These are phyloP conservation scores for Pteromalus puparum DNA, from an alignment of 1,140 invertebrate genomes.

Conservation along the genomic window DNA sequence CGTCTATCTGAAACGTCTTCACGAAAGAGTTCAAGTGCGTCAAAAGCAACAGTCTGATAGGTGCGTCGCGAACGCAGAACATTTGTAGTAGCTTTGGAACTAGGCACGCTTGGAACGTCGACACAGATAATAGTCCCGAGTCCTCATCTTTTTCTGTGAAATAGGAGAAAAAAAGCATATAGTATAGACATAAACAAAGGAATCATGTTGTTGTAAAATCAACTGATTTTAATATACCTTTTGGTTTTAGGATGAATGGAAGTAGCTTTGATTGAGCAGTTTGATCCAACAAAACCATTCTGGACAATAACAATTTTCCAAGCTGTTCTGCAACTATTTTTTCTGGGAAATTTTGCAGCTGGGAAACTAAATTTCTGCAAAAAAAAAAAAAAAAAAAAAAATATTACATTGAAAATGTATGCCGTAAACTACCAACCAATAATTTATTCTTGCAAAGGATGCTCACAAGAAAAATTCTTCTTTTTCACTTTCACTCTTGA, in stretches of 20 bases:
- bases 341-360: slow-evolving; percentile 84
- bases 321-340: slow-evolving; percentile 86
- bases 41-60: slow-evolving; percentile 83
- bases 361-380: slow-evolving; percentile 77
- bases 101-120: slow-evolving; percentile 82
- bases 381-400: slow-evolving; percentile 46
- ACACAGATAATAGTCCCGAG: slow-evolving; percentile 77
- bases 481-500: slow-evolving; percentile 86
- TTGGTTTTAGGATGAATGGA: slow-evolving; percentile 84
- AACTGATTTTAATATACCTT: slow-evolving; percentile 62
- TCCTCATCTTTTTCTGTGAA: slow-evolving; percentile 72
- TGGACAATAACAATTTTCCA: slow-evolving; percentile 83
- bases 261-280: slow-evolving; percentile 85
- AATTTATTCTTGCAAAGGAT: slow-evolving; percentile 24
- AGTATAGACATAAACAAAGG: neutral
- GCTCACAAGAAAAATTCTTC: slow-evolving; percentile 84
- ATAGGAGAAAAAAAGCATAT: slow-evolving; percentile 35
- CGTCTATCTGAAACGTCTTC: slow-evolving; percentile 81
- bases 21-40: slow-evolving; percentile 84
- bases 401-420: slow-evolving; percentile 10
- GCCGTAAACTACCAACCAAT: neutral
- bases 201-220: neutral
- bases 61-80: slow-evolving; percentile 85
- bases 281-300: slow-evolving; percentile 87
- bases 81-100: slow-evolving; percentile 85